These are phyloP conservation scores for Aphyosemion australe DNA, from an alignment of 2,113 vertebrate genomes.

Conservation along the genomic window DNA sequence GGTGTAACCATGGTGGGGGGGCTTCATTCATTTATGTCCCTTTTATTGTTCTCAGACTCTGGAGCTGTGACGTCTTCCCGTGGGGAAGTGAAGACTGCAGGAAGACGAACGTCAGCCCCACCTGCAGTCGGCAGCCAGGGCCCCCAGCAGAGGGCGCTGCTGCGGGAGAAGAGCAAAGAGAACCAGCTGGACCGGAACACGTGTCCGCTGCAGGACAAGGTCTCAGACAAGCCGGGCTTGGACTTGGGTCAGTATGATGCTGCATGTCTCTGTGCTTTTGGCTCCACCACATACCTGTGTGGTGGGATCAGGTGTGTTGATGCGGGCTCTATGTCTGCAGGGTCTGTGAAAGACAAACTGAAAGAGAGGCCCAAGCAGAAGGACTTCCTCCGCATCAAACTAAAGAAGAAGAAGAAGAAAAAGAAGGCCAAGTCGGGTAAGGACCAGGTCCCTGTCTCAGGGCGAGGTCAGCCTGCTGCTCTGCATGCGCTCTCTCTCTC, in stretches of 20 bases:
- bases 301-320: neutral
- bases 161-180: slow-evolving; percentile 83
- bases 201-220: slow-evolving; percentile 71
- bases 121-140: slow-evolving; percentile 73
- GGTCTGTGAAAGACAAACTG: slow-evolving; percentile 85
- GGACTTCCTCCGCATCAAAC: slow-evolving; percentile 87
- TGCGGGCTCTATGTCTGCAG: slow-evolving; percentile 39
- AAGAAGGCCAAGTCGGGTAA: slow-evolving; percentile 91
- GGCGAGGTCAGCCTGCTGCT: slow-evolving; percentile 39
- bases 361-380: slow-evolving; percentile 88
- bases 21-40: neutral
- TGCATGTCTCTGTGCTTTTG: too few species aligned
- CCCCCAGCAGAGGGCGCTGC: slow-evolving; percentile 74
- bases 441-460: slow-evolving; percentile 23
- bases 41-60: slow-evolving; percentile 54
- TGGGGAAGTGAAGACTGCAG: slow-evolving; percentile 68
- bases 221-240: slow-evolving; percentile 64
- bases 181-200: slow-evolving; percentile 77
- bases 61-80: slow-evolving; percentile 61
- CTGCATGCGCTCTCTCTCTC: slow-evolving; percentile 64
- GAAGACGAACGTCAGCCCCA: slow-evolving; percentile 79
- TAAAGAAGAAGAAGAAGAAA: slow-evolving; percentile 94
- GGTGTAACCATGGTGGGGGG: too few species aligned
- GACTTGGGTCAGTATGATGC: slow-evolving; percentile 75
- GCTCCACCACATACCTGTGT: too few species aligned